Evolutionary conservation across 2,888 invertebrate genomes (phyloP).

Genomic region (Synanthedon formicaeformis): DNA sequence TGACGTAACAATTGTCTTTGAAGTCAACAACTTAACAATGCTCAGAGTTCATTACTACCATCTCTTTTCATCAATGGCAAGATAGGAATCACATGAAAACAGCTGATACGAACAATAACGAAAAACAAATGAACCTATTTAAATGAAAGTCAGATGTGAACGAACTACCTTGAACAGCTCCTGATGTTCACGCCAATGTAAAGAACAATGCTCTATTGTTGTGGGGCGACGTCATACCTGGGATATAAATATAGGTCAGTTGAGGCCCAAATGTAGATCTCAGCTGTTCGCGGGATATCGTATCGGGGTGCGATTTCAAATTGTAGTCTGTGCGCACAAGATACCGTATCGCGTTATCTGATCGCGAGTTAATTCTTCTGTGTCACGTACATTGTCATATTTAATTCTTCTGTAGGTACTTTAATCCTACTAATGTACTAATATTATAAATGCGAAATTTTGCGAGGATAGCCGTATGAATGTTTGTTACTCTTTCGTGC

Average conservation of each 20-base stretch:
- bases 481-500: too few species aligned
- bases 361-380: too few species aligned
- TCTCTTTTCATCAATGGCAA: constrained; percentile 50
- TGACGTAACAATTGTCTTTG: constrained; percentile 21
- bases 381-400: too few species aligned
- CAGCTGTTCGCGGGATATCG: constrained; percentile 56
- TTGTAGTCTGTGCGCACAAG: constrained; percentile 7
- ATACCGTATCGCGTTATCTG: constrained; percentile 7
- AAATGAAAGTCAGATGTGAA: constrained; percentile 58
- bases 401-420: too few species aligned
- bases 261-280: constrained; percentile 55
- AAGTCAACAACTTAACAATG: constrained; percentile 29
- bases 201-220: constrained; percentile 70
- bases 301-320: too few species aligned
- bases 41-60: constrained; percentile 44
- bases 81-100: constrained; percentile 56
- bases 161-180: constrained; percentile 64
- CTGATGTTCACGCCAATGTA: constrained; percentile 62
- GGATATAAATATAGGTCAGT: constrained; percentile 68
- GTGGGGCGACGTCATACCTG: constrained; percentile 58
- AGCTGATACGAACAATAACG: constrained; percentile 64
- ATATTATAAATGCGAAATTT: too few species aligned
- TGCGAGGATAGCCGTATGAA: too few species aligned
- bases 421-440: too few species aligned
- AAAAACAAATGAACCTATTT: constrained; percentile 64